Evolutionary conservation across 2,888 invertebrate species (phyloP), one percentile per base, ranked within the genome.

Genomic region (Drosophila pseudotalamancana): DNA sequence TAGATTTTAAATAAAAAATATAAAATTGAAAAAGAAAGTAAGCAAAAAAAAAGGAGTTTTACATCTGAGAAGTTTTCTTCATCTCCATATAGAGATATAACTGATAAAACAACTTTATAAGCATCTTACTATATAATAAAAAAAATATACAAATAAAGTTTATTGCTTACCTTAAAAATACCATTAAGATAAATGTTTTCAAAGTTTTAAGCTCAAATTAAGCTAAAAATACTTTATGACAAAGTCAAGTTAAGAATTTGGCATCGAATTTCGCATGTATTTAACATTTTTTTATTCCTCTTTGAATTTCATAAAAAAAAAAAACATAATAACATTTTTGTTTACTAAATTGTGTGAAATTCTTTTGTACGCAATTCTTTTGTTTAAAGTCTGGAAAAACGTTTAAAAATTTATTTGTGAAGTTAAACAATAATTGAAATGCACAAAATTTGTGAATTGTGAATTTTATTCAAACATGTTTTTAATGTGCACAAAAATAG

Each of bases 271-370:
- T 42, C 18, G 31, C 63, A 66, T 70, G 23, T 51, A 48, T 5
- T 40, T 12, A 43, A 35, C 6, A 8, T 16, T 45, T 25, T 69
- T 35, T 23, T 3, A 11, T 4, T 6, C 11, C 11, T n/a, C n/a
- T 21, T 14, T 0, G 3, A 42, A 42, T 16, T 42, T 46, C 19
- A 32, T 18, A 27, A 27, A 23, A 27, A 29, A 19, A 31, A 34
- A 18, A 25, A 16, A 18, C 4, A 25, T 18, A 19, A 29, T 4
- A 2, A 40, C 12, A 35, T 29, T 59, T 43, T n/a, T n/a, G n/a
- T n/a, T n/a, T 48, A 29, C 11, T 1, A 45, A 61, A 69, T 69
- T 55, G 63, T 68, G 67, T 55, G 67, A 68, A 70, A 62, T 62
- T 37, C 32, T 35, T 53, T 2, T 6, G 27, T 43, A 11, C 12